Base-by-base conservation (phyloP, 2,113 vertebrate species). In the Poeciliopsis occidentalis region DNA sequence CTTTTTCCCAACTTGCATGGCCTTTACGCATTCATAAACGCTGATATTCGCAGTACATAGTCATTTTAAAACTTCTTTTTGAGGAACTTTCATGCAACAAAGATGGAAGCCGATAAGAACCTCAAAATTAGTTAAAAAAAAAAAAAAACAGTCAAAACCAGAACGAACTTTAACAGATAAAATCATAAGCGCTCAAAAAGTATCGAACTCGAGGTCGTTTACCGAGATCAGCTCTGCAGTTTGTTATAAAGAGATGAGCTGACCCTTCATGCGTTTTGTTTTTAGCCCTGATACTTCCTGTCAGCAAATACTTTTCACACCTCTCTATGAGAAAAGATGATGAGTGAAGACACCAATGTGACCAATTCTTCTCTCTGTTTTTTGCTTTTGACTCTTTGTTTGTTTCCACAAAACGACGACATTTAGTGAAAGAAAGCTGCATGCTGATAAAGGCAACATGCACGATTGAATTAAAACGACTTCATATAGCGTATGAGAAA, bases 211-310 rank as follows among this genome's bases (percentile, higher is more conserved):
- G 2, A 57, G 47, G 22, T 7, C 3, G 1, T 57, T 57, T 17
- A n/a, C 0, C 1, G 2, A 6, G 17, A 19, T 47, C 44, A 19
- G 17, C 44, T 5, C 17, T 47, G 44, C 24, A 57, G 51, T 17
- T 57, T 57, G 22, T 8, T 27, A 11, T 8, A 5, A 8, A 12
- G 24, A 60, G 60, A n/a, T 17, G 6, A 8, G 8, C 24, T 60
- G 31, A 70, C 69, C 24, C 30, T 60, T 26, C 13, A 4, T 54
- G 37, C 1, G 41, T 47, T 47, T 47, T 61, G 7, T 29, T 17
- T 47, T 17, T 60, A 27, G 32, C 10, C 22, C n/a, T 60, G 19
- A 32, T 41, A 77, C 78, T 82, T 84, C 63, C 80, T 81, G 44
- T 65, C 26, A 12, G 60, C n/a, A 44, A 39, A 67, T 13, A 1